Evolutionary conservation across 2,113 vertebrate genomes (phyloP).

Genomic region (Rallus limicola): DNA sequence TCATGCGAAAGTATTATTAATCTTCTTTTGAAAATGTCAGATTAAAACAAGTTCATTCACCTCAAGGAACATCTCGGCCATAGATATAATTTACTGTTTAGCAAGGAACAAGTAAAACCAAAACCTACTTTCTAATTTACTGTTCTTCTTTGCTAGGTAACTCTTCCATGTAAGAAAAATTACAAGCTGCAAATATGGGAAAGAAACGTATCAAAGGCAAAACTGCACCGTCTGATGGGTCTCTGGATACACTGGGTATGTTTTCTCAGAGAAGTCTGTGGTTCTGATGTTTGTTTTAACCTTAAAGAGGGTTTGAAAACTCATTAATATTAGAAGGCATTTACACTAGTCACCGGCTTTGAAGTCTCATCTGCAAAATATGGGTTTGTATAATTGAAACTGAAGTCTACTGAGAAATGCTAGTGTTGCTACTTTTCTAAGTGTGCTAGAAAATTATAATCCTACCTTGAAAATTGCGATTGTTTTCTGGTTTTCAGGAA

Average conservation of each 20-base stretch:
- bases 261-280: neutral
- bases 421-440: neutral
- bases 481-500: neutral
- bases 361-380: neutral
- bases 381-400: neutral
- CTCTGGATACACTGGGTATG: constrained; percentile 65
- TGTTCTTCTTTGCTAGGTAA: constrained; percentile 53
- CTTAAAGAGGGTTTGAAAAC: neutral
- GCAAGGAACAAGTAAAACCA: neutral
- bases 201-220: constrained; percentile 79
- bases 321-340: neutral
- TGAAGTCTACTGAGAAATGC: neutral
- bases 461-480: neutral
- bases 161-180: constrained; percentile 59
- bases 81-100: neutral
- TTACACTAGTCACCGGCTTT: neutral
- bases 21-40: neutral
- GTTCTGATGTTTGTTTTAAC: neutral
- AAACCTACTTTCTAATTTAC: neutral
- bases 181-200: constrained; percentile 69
- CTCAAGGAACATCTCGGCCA: neutral
- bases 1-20: neutral
- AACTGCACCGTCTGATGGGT: constrained; percentile 56
- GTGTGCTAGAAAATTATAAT: neutral
- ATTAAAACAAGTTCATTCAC: neutral